Conservation (phyloP, 2,797 vertebrate species). For the Cygnus olor region DNA sequence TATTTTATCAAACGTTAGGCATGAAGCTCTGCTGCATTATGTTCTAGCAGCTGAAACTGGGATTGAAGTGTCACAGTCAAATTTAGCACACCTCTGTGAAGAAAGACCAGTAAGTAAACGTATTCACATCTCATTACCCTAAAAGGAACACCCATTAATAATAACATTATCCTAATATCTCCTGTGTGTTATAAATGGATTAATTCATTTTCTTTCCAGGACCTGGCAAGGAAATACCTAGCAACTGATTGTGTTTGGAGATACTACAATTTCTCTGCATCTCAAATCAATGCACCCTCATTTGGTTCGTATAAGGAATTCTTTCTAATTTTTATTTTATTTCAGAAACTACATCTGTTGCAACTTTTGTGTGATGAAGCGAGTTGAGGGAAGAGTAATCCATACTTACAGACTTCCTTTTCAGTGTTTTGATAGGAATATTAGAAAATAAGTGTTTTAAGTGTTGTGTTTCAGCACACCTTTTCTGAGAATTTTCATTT, state of each 20-base stretch:
- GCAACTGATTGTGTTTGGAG: constrained; percentile 86
- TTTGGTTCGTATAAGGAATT: constrained; percentile 82
- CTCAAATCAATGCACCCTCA: constrained; percentile 86
- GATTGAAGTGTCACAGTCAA: constrained; percentile 91
- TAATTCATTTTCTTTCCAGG: constrained; percentile 73
- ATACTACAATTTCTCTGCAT: constrained; percentile 91
- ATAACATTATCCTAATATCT: background rate
- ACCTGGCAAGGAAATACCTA: constrained; percentile 78
- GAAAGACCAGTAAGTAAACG: constrained; percentile 81
- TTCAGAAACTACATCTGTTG: background rate
- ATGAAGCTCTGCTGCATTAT: constrained; percentile 88
- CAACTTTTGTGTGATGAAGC: background rate
- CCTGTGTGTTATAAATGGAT: background rate
- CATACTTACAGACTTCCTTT: background rate
- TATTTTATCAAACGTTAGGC: constrained; percentile 78
- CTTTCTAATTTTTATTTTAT: constrained; percentile 22
- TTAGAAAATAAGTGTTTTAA: background rate
- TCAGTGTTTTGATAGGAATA: background rate
- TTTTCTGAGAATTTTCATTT: background rate
- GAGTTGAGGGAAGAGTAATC: constrained; percentile 16
- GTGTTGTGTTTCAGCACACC: background rate
- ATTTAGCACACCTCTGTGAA: constrained; percentile 91
- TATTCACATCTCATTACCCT: background rate
- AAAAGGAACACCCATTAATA: background rate
- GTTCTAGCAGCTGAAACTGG: constrained; percentile 90